phyloP scores from a whole-genome alignment of 2,888 invertebrate species.

The Drosophila picticornis region DNA sequence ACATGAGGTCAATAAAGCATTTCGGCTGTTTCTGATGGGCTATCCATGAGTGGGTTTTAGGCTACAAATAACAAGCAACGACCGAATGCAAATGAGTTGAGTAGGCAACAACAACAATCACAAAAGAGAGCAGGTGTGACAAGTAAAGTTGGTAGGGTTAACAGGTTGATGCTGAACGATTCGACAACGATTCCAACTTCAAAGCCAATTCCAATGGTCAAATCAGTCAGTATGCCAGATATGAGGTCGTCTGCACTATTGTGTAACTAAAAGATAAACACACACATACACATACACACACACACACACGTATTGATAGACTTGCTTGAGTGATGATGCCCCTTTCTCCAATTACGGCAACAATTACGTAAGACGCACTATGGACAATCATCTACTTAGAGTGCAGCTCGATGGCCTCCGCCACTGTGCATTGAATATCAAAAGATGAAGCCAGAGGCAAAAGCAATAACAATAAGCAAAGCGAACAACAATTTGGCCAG shows the following conservation, averaged over 20 bases:
- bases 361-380: conserved; percentile 21
- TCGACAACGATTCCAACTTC: background rate
- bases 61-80: background rate
- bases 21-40: background rate
- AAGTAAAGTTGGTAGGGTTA: background rate
- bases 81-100: background rate
- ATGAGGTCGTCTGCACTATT: background rate
- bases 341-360: conserved; percentile 32
- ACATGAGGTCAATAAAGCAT: background rate
- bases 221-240: background rate
- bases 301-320: background rate
- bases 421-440: conserved; percentile 51
- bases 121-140: background rate
- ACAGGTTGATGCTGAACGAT: background rate
- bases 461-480: conserved; percentile 24
- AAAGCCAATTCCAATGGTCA: background rate
- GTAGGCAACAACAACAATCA: background rate
- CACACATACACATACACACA: background rate
- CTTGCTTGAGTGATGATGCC: conserved; percentile 3
- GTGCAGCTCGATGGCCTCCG: conserved; percentile 24
- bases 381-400: conserved; percentile 12
- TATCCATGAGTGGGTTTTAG: background rate
- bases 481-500: conserved; percentile 31
- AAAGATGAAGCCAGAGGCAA: conserved; percentile 11
- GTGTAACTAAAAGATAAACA: background rate